Evolutionary conservation across 2,797 vertebrate genomes (phyloP).

Genomic region (Pteronotus mesoamericanus): DNA sequence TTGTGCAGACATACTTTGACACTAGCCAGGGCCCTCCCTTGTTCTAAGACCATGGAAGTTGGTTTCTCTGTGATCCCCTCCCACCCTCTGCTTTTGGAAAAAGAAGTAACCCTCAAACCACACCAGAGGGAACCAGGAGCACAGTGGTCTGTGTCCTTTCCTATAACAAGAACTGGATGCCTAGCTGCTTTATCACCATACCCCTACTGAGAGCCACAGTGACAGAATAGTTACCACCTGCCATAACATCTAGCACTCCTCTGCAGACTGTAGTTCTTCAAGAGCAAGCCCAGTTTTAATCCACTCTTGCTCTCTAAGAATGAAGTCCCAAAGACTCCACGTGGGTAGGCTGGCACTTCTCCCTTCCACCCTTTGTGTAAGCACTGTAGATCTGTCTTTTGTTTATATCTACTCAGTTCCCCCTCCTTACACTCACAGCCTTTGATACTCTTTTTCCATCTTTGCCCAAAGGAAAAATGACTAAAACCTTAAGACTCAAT

Average conservation of each 20-base stretch:
- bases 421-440: neutral
- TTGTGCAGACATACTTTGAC: too few species aligned
- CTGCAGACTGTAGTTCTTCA: neutral
- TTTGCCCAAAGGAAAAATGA: slow-evolving; percentile 34
- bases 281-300: neutral
- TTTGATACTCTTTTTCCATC: slow-evolving; percentile 17
- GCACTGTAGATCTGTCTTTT: neutral
- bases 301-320: neutral
- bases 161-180: neutral
- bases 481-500: neutral
- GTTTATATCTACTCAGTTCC: neutral
- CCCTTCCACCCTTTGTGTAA: neutral
- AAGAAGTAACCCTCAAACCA: neutral
- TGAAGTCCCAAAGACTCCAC: neutral
- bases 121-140: neutral
- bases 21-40: neutral
- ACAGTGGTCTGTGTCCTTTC: neutral
- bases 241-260: neutral
- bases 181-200: neutral
- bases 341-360: neutral
- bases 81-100: neutral
- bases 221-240: neutral
- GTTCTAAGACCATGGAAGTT: neutral
- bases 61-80: neutral
- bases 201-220: neutral